Conservation (phyloP, 2,113 vertebrate genomes). For the Ptyas mucosa region DNA sequence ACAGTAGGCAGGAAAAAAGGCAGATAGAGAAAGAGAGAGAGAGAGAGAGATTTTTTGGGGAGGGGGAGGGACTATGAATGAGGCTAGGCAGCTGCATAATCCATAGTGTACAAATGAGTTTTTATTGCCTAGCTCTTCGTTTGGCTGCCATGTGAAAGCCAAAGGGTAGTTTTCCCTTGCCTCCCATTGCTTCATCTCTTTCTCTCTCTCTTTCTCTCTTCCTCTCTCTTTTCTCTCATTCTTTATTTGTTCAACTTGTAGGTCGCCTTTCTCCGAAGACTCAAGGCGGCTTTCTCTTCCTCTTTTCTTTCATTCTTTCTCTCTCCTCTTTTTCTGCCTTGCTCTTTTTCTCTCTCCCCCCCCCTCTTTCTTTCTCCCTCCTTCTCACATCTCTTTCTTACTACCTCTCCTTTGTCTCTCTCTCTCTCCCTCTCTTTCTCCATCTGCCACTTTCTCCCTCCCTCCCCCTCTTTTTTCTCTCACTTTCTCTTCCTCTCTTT, state of each 20-base stretch:
- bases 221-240: too few species aligned
- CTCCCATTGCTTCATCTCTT: background rate
- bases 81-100: slow-evolving; percentile 43
- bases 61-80: slow-evolving; percentile 19
- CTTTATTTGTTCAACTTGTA: too few species aligned
- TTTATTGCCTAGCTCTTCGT: slow-evolving; percentile 35
- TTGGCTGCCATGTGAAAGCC: slow-evolving; percentile 12
- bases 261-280: too few species aligned
- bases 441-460: too few species aligned
- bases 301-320: too few species aligned
- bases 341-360: too few species aligned
- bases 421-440: too few species aligned
- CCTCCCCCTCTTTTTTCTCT: background rate
- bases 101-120: slow-evolving; percentile 43
- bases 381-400: too few species aligned
- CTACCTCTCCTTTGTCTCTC: too few species aligned
- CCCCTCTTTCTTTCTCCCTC: too few species aligned
- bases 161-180: background rate
- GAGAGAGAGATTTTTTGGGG: background rate
- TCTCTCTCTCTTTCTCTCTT: fast-evolving
- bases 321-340: background rate
- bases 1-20: background rate
- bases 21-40: background rate
- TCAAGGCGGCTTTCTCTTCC: too few species aligned
- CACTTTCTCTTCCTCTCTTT: background rate